Percentiles rank a stretch among this genome's conserved stretches.
phyloP scores from a whole-genome alignment of 2,797 vertebrate genomes.

The Euphonia xanthogaster region DNA sequence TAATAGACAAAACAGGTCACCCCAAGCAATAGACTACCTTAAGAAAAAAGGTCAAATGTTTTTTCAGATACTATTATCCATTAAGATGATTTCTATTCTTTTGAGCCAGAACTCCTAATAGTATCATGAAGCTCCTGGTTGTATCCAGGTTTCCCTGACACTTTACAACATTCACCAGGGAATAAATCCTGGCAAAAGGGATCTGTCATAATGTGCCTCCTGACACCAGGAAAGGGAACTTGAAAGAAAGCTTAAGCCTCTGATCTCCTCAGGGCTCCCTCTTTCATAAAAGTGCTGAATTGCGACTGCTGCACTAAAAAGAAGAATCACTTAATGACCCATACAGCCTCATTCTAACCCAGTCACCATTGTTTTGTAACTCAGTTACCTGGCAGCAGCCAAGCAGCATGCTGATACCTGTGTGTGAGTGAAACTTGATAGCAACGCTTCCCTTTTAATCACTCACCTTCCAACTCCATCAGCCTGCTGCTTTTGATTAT shows the following conservation, averaged over 20 bases:
- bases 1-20: background rate
- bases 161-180: background rate
- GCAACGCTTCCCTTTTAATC: background rate
- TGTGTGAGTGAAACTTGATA: background rate
- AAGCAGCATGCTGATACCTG: background rate
- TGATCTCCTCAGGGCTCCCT: background rate
- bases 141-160: background rate
- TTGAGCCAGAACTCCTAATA: background rate
- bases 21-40: background rate
- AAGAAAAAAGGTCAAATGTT: background rate
- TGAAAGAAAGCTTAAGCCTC: constrained; percentile 6
- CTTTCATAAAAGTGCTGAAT: constrained; percentile 7
- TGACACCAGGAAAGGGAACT: background rate
- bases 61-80: background rate
- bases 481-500: background rate
- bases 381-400: background rate
- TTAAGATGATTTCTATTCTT: background rate
- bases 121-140: background rate
- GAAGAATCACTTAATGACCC: background rate
- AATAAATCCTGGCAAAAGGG: background rate
- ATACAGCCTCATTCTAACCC: background rate
- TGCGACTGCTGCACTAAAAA: background rate
- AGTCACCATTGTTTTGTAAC: background rate
- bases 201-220: background rate
- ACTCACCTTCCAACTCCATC: background rate